Evolutionary conservation across 2,888 invertebrate species (phyloP), one percentile per base, ranked within the genome.

Genomic region (Slavum lentiscoides): DNA sequence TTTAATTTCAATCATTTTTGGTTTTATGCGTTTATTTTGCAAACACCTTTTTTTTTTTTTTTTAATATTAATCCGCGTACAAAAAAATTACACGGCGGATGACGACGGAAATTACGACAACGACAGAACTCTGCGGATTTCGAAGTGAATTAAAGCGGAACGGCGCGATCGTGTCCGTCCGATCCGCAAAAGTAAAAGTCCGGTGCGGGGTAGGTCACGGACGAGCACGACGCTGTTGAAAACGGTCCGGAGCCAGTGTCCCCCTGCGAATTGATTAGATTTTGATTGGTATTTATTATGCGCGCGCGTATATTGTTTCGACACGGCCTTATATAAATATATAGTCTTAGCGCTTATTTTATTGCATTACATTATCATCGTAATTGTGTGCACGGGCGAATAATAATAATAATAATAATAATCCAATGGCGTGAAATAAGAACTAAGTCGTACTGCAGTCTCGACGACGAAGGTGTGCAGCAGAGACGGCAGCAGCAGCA

Each of bases 191-290:
- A 77, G 69, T 77, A 69, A 75, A 67, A 75, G 75, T 75, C 30
- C 17, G 30, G 30, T 4, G 43, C 75, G 37, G 77, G 77, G 58
- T 70, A 70, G 70, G 77, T 80, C 77, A 80, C 23, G 77, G 70
- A 80, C 77, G 39, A 23, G 39, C 77, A 77, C 77, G 77, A 77
- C 43, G 69, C 59, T 17, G 69, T 77, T 69, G 61, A 68, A 77
- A 68, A 49, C 21, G 49, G 49, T 43, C 30, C 30, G 30, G 2
- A n/a, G n/a, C n/a, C n/a, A n/a, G 30, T 30, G 30, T 30, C 30
- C 4, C 30, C 30, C 30, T 49, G 64, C 66, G 66, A 55, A 21
- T 37, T 64, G 77, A 80, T 80, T 80, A 61, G 55, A 80, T 80
- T 80, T 80, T 64, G 77, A 80, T 80, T 64, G 77, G 68, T 69